These are phyloP conservation scores for Rhopalosiphum padi DNA, from an alignment of 1,140 invertebrate species.

Conservation along the genomic window DNA sequence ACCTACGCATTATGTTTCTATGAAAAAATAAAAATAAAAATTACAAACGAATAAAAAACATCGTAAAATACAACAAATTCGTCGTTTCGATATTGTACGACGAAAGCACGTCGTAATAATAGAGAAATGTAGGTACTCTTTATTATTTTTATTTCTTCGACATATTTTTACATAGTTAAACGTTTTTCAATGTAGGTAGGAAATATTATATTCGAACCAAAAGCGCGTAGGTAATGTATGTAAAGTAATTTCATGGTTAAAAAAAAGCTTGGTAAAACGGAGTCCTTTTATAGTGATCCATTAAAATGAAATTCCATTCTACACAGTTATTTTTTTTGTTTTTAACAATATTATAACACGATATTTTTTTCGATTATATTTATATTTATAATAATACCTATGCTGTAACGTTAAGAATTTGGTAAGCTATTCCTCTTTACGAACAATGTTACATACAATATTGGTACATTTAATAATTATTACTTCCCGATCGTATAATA, in stretches of 20 bases:
- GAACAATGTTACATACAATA: neutral
- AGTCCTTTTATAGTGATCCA: neutral
- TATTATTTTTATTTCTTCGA: neutral
- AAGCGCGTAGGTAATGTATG: neutral
- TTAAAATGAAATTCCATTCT: neutral
- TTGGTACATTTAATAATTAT: neutral
- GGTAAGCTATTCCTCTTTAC: neutral
- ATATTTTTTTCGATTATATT: neutral
- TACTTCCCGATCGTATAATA: neutral
- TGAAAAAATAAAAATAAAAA: constrained; percentile 5
- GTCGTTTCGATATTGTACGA: neutral
- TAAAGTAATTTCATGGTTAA: neutral
- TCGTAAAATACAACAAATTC: neutral
- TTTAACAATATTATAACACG: neutral
- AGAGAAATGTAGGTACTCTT: neutral
- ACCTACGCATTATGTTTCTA: neutral
- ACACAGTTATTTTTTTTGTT: neutral
- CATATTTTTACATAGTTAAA: neutral
- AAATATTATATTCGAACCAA: neutral
- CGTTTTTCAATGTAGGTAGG: neutral
- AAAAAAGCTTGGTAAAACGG: neutral
- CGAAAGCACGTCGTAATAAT: neutral
- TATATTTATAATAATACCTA: too few species aligned
- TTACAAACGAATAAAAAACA: neutral
- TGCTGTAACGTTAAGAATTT: neutral